Evolutionary conservation across 2,888 invertebrate genomes (phyloP).

Genomic region (Cancer borealis): DNA sequence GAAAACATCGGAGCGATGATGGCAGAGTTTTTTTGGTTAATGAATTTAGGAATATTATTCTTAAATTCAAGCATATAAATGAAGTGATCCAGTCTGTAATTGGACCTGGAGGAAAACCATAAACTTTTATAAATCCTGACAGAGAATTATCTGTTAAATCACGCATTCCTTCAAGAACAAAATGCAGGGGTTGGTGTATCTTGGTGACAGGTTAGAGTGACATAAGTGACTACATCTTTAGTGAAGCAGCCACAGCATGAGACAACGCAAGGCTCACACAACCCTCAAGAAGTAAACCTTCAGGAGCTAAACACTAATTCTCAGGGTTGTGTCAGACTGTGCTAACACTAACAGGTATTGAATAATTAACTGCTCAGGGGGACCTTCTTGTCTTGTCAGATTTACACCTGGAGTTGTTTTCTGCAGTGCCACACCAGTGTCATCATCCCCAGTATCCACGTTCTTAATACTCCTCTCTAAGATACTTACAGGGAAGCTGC

Average conservation of each 20-base stretch:
- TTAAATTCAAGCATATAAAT: not conserved
- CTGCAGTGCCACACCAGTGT: not conserved
- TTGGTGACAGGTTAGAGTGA: not conserved
- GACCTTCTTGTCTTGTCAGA: not conserved
- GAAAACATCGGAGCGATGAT: not conserved
- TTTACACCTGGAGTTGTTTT: not conserved
- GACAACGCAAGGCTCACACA: not conserved
- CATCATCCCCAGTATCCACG: not conserved
- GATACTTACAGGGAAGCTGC: not conserved
- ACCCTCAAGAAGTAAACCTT: not conserved
- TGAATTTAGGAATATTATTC: not conserved
- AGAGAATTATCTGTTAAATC: not conserved
- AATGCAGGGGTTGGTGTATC: not conserved
- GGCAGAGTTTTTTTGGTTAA: not conserved
- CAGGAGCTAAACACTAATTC: not conserved
- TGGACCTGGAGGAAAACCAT: not conserved
- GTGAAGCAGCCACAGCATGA: not conserved
- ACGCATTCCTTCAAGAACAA: not conserved
- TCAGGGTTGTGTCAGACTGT: not conserved
- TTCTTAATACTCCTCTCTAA: not conserved
- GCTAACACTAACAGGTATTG: not conserved
- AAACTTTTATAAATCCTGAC: not conserved
- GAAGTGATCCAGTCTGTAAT: not conserved
- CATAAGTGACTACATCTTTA: not conserved
- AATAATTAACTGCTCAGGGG: not conserved